These are phyloP conservation scores for Anabas testudineus DNA, from an alignment of 2,797 vertebrate genomes.

Conservation along the genomic window DNA sequence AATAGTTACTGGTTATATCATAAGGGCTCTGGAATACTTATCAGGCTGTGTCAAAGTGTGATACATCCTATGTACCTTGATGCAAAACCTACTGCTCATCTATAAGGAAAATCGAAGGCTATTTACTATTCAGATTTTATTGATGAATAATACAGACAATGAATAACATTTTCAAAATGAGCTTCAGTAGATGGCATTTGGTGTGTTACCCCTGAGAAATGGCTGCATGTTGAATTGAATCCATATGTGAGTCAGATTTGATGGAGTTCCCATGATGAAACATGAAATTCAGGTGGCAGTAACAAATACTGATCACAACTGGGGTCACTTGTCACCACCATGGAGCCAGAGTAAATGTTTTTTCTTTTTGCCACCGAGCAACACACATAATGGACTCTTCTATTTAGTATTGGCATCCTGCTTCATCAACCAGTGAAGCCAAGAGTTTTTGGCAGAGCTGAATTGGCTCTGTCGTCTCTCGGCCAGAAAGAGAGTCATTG, in stretches of 20 bases:
- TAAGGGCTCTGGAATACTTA: not conserved
- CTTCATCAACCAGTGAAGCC: slow-evolving; percentile 70
- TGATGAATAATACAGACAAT: not conserved
- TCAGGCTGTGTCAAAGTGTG: not conserved
- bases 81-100: not conserved
- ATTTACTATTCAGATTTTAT: not conserved
- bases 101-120: not conserved
- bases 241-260: slow-evolving; percentile 21
- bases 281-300: slow-evolving; percentile 50
- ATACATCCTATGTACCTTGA: not conserved
- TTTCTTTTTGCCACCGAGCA: slow-evolving; percentile 73
- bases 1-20: too few species aligned
- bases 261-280: slow-evolving; percentile 33
- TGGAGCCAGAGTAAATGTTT: slow-evolving; percentile 49
- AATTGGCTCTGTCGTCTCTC: slow-evolving; percentile 57
- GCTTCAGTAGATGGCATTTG: too few species aligned
- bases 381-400: slow-evolving; percentile 78
- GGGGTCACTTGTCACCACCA: slow-evolving; percentile 62
- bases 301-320: slow-evolving; percentile 46
- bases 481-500: slow-evolving; percentile 72
- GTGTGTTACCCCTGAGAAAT: not conserved
- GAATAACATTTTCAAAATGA: not conserved
- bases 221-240: slow-evolving; percentile 22
- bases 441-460: slow-evolving; percentile 80
- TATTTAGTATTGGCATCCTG: slow-evolving; percentile 74